Evolutionary conservation across 2,888 invertebrate genomes (phyloP).

Genomic region (Thereva nobilitata): DNA sequence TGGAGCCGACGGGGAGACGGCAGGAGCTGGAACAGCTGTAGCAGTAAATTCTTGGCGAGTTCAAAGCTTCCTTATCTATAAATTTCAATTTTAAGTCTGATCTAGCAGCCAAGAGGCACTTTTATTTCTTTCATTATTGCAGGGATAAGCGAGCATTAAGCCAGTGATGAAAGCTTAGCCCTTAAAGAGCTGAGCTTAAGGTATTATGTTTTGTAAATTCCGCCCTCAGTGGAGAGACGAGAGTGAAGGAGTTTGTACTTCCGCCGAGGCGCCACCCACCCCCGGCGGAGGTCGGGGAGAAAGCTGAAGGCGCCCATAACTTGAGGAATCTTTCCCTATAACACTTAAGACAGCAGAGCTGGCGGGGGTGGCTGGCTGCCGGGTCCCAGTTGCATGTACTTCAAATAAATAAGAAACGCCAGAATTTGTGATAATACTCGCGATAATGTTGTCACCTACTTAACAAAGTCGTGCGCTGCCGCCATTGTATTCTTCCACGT

Average conservation of each 20-base stretch:
- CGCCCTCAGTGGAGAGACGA: too few species aligned
- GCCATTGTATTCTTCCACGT: background rate
- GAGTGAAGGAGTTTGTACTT: too few species aligned
- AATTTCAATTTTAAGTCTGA: conserved; percentile 23
- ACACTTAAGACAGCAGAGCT: too few species aligned
- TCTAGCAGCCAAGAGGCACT: conserved; percentile 8
- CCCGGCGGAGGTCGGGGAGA: too few species aligned
- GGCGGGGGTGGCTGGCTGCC: too few species aligned
- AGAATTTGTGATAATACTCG: conserved; percentile 17
- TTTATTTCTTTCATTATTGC: background rate
- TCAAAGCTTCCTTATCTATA: conserved; percentile 19
- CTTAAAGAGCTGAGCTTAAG: too few species aligned
- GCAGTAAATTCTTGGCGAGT: conserved; percentile 20
- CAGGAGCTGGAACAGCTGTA: conserved; percentile 16
- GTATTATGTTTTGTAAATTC: too few species aligned
- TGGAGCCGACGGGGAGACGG: background rate
- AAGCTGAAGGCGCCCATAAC: too few species aligned
- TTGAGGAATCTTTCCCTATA: too few species aligned
- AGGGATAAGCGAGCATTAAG: too few species aligned
- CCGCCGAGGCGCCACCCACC: too few species aligned
- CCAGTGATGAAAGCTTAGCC: too few species aligned
- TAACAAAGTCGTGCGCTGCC: conserved; percentile 19
- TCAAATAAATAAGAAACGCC: background rate
- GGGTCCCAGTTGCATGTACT: background rate
- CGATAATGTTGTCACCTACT: conserved; percentile 30